A percentile compares a stretch with the other conserved stretches of the same genome.
These are phyloP conservation scores for Oreonectes daqikongensis DNA, from an alignment of 2,797 vertebrate species.

Conservation along the genomic window DNA sequence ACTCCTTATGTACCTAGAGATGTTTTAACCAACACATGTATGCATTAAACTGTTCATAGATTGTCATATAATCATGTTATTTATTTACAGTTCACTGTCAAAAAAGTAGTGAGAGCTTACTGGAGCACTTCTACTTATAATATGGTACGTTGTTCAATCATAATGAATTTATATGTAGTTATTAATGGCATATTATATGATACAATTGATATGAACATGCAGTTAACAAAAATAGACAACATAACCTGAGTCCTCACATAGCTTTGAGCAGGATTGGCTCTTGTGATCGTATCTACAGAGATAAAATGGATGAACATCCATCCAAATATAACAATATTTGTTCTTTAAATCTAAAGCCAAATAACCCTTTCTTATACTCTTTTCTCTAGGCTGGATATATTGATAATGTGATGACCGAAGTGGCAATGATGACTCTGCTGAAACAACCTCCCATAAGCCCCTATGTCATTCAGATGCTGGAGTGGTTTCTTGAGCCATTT, in stretches of 20 bases:
- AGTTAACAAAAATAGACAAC: too few relatives aligned
- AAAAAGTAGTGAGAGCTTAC: too few relatives aligned
- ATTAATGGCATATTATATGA: too few relatives aligned
- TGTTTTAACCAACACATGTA: not conserved
- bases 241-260: too few relatives aligned
- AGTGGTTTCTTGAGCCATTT: not conserved
- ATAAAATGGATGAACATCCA: not conserved
- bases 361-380: not conserved
- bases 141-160: too few relatives aligned
- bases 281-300: not conserved
- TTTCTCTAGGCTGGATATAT: conserved; percentile 6
- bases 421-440: not conserved
- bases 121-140: too few relatives aligned
- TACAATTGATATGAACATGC: too few relatives aligned
- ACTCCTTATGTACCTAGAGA: not conserved
- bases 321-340: not conserved
- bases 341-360: too few relatives aligned
- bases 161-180: too few relatives aligned
- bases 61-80: not conserved
- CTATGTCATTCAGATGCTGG: not conserved
- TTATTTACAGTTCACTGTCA: too few relatives aligned
- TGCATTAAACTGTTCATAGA: too few relatives aligned
- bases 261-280: too few relatives aligned
- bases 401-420: not conserved
- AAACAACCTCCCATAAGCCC: conserved; percentile 9